Base-by-base conservation (phyloP, 2,113 vertebrate genomes). In the Dipodomys spectabilis region DNA sequence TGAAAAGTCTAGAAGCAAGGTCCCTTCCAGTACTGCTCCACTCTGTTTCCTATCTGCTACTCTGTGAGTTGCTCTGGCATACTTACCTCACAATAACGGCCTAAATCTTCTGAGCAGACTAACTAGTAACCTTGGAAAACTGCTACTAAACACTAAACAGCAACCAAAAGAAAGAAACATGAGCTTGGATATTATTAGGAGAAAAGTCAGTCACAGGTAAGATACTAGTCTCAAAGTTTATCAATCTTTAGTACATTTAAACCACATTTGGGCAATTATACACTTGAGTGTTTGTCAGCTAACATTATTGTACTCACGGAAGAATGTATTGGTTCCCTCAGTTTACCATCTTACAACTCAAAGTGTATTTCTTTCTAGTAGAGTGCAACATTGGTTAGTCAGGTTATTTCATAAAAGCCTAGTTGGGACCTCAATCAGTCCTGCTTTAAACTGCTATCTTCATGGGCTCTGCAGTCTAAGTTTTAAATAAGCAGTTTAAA, bases 401-500 rank as follows among this genome's bases (percentile, higher is more conserved):
- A 65, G 64, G 28, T 57, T 60, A 27, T 62, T 67, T 28, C 45
- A 23, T 72, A 8, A 82, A 49, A 53, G 28, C 13, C 9, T 82
- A 3, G 5, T 60, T 82, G 32, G 15, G 10, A 88, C 28, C 13
- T 39, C 49, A 92, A 25, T 65, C 64, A 91, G 71, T 4, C 4
- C 11, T 5, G 45, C 15, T 44, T 73, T 83, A 74, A 83, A n/a
- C 60, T 83, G 87, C 30, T 74, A 72, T 71, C 28, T 74, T 74
- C 65, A 39, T 81, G 44, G 22, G 44, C 22, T 82, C 45, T 45
- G n/a, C 27, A 79, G 35, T 90, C 32, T 60, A 6, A 90, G 16
- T 68, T 90, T 87, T 71, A 93, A 89, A 45, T 19, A 84, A 71
- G 16, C 69, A 62, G 2, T 15, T 96, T 82, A 74, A 57, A 88